Evolutionary conservation across 2,888 invertebrate genomes (phyloP), one percentile per base, ranked within the genome.

Genomic region (Cepaea hortensis): DNA sequence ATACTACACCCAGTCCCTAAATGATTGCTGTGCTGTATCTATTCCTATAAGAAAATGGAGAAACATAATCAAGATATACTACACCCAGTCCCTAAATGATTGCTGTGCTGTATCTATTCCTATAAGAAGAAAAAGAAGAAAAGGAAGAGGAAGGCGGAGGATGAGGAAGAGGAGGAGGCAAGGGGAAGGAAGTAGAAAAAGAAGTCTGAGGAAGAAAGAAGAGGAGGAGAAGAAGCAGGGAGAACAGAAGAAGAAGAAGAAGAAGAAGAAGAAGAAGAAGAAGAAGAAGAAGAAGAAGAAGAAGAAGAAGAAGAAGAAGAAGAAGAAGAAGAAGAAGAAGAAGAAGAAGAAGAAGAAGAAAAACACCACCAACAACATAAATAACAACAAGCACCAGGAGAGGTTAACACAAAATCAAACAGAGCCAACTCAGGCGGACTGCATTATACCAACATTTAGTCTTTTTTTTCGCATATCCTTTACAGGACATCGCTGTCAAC

Each of bases 341-440:
- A 76, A 76, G 76, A 76, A 76, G 76, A 76, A 76, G 76, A 76
- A 76, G 76, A 76, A 76, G 76, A 76, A 76, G 76, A 76, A 48
- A 20, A 68, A n/a, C 5, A 68, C 5, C 18, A 68, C 35, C 35
- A 35, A 35, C 35, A 35, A 35, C 35, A 35, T 35, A 35, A 35
- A 35, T 35, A 35, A 35, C 35, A 35, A 35, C 35, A 35, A 35
- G 35, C 35, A 35, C 35, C 35, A 35, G 35, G 35, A 35, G 35
- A 35, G 35, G 35, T 35, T 35, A 35, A 35, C 35, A 35, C 35
- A 35, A 35, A 35, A 35, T 35, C 35, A 35, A 35, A 35, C 35
- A 35, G 35, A 35, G 35, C 35, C 35, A 35, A 35, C 35, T 35
- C 35, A 35, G 35, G 35, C 35, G 35, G 35, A 35, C 35, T 35